Conservation (phyloP, 2,797 vertebrate genomes). For the Syndactyla subalaris region DNA sequence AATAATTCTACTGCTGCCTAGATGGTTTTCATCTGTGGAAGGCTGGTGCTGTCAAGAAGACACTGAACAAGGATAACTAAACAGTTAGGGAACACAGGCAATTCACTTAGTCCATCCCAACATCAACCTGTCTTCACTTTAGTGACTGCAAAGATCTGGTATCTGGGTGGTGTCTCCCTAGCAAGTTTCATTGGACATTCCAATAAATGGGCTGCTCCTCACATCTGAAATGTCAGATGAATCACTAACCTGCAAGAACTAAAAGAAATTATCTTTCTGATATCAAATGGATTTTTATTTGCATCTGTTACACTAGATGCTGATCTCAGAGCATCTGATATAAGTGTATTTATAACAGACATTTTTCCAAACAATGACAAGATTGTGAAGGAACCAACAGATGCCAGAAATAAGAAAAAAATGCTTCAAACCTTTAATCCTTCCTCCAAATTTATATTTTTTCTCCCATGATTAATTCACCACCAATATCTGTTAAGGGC, state of each 20-base stretch:
- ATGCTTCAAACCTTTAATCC: not conserved
- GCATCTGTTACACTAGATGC: not conserved
- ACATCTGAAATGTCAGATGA: not conserved
- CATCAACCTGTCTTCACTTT: not conserved
- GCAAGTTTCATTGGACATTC: not conserved
- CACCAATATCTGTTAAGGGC: not conserved
- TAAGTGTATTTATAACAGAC: conserved; percentile 24
- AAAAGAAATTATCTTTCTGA: not conserved
- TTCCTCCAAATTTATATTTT: not conserved
- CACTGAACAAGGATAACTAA: not conserved
- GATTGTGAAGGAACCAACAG: not conserved
- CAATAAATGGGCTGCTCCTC: not conserved
- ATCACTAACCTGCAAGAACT: not conserved
- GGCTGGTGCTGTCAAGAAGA: not conserved
- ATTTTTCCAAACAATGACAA: conserved; percentile 18
- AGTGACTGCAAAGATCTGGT: not conserved
- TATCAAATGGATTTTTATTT: not conserved
- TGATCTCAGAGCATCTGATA: conserved; percentile 7
- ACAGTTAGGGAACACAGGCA: not conserved
- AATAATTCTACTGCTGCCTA: not conserved
- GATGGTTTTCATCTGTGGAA: not conserved
- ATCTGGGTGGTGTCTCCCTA: not conserved
- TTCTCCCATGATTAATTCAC: not conserved
- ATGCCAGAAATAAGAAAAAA: not conserved
- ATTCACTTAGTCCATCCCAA: not conserved